Base-by-base conservation (phyloP, 1,140 invertebrate genomes). In the Saccostrea glomerata region DNA sequence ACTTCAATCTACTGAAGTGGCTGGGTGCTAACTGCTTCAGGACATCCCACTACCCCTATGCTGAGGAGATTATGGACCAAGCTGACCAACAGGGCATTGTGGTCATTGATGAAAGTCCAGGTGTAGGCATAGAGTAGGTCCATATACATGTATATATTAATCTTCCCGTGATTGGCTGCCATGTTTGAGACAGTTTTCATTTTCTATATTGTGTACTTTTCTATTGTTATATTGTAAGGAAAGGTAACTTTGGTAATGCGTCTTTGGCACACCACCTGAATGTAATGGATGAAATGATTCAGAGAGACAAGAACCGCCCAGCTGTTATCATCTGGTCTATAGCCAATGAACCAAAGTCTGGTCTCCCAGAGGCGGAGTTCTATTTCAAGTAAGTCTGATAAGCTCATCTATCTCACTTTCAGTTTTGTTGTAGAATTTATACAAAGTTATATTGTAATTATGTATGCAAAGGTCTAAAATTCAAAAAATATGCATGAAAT, bases 11-110 rank as follows among this genome's bases (percentile, higher is more conserved):
- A 84, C 96, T 99, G 0, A 97, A 97, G 94, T 99, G 99, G 99
- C 96, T 99, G 40, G 98, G 98, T 7, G 98, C 97, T 3, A 99
- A 99, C 95, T 97, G 97, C 17, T 99, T 99, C 94, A 96, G 99
- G 30, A 99, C 99, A 0, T 99, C 98, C 0, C 99, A 99, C 94
- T 99, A 99, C 95, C 99, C 99, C 11, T 99, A 99, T 95, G 98
- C 98, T 1, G 99, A 99, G 93, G 99, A 99, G 95, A 97, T 99
- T 54, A 98, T 99, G 96, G 98, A 99, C 94, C 96, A 98, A 93
- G 98, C 98, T 40, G 99, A 99, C 94, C 96, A 97, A 92, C 96
- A 97, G 90, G 99, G 99, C 58, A 98, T 99, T 91, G 98, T 98
- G 95, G 97, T 99, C 30, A 99, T 99, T 89, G 97, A 98, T 93